Evolutionary conservation across 2,888 invertebrate genomes (phyloP).

Genomic region (Campoplex capitator): DNA sequence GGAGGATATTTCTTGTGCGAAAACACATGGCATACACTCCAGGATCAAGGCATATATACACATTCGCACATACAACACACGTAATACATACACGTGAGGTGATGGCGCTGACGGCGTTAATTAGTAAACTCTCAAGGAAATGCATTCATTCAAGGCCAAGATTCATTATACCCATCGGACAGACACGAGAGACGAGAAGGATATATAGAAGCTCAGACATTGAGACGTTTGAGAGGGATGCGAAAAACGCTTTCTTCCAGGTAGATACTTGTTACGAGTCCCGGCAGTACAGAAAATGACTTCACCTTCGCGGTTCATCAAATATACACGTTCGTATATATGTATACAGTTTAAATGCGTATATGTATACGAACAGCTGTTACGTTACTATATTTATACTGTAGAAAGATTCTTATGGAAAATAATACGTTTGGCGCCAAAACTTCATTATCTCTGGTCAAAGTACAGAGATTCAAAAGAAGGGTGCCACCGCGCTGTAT

Average conservation of each 20-base stretch:
- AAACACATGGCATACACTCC: slow-evolving; percentile 21
- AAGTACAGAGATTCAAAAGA: slow-evolving; percentile 44
- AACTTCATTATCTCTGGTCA: slow-evolving; percentile 63
- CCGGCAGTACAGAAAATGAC: slow-evolving; percentile 51
- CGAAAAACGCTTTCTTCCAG: slow-evolving; percentile 55
- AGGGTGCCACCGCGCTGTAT: slow-evolving; percentile 21
- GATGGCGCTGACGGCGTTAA: slow-evolving; percentile 69
- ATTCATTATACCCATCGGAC: slow-evolving; percentile 63
- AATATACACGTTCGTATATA: background rate
- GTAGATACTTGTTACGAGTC: slow-evolving; percentile 57
- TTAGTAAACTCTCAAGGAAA: slow-evolving; percentile 68
- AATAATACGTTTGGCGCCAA: slow-evolving; percentile 65
- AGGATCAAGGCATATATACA: slow-evolving; percentile 8
- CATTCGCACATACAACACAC: slow-evolving; percentile 44
- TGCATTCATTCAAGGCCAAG: slow-evolving; percentile 69
- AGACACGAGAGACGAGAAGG: slow-evolving; percentile 35
- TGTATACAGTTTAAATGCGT: background rate
- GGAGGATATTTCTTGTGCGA: slow-evolving; percentile 59
- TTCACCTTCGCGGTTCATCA: slow-evolving; percentile 60
- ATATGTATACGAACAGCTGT: slow-evolving; percentile 22
- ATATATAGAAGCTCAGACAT: slow-evolving; percentile 43
- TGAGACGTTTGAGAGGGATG: slow-evolving; percentile 60
- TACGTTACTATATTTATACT: slow-evolving; percentile 41
- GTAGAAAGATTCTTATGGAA: slow-evolving; percentile 29
- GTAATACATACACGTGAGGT: slow-evolving; percentile 62